Base-by-base conservation (phyloP, 2,888 invertebrate genomes). In the Lasioglossum lativentre region DNA sequence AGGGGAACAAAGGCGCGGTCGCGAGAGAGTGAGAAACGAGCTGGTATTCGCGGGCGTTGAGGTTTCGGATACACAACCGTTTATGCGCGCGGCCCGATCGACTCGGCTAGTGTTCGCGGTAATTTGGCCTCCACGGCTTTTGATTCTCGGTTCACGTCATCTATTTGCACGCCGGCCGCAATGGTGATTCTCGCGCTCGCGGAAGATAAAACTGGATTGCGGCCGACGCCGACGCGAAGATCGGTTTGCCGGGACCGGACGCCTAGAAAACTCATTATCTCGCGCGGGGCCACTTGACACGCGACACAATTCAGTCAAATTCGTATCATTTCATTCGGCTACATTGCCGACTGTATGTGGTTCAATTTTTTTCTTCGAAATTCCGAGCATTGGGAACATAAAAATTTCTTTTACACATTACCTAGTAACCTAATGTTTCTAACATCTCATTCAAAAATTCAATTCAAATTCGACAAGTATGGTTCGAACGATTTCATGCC, bases 21-120 rank as follows among this genome's bases (percentile, higher is more conserved):
- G 52, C 72, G 59, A 59, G 56, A 68, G 79, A 45, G 70, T 16
- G 84, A 84, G 82, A 73, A 83, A 83, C 76, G 75, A 63, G 68
- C 78, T 71, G 78, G 77, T 75, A 68, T 78, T 76, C 78, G 83
- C 82, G 30, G 85, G 80, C 79, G 80, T 85, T 83, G 85, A 80
- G 86, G 87, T 90, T 87, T 83, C 83, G 75, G 72, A 68, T 84
- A 79, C 88, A 83, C 83, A 72, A n/a, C 74, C 85, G 85, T 87
- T 90, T 87, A 87, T 87, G 88, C 88, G 88, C 88, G 82, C 85
- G 82, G 72, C 75, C 75, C 76, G 77, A 88, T 86, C 81, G 83
- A 75, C 80, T 78, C 75, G 78, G 78, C 56, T 78, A 79, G 79
- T 78, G 77, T 85, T 85, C 77, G 81, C 72, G 86, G 79, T 87